Base-by-base conservation (phyloP, 2,888 invertebrate species). In the Eremobia ochroleuca region DNA sequence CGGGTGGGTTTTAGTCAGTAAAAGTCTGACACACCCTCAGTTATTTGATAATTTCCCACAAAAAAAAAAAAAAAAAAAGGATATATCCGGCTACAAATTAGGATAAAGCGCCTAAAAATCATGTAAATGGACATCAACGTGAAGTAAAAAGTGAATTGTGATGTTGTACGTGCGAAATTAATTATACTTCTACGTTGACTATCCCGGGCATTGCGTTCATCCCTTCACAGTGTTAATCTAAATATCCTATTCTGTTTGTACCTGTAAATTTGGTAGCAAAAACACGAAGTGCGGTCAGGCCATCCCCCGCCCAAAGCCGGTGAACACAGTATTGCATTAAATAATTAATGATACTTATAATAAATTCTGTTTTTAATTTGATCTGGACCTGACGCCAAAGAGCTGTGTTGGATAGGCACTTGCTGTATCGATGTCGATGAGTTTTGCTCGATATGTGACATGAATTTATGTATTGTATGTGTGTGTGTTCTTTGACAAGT, bases 291-390 rank as follows among this genome's bases (percentile, higher is more conserved):
- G 95, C 91, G 96, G 95, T 95, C 93, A 92, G 87, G 88, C 90
- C 88, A 81, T 79, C 87, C 90, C 89, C 90, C 89, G 76, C 78
- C 87, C 89, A 86, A 66, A 73, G 78, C 80, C 87, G 81, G 84
- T 84, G 87, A 88, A 81, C 89, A 89, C 77, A 78, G 93, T 91
- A 94, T 94, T 95, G 92, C 93, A 91, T 94, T 96, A 91, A 95
- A 96, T 96, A 94, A 95, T 96, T 95, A 94, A 96, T 93, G 92
- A 92, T 92, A 92, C 93, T 94, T 94, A 95, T 96, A 94, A 96
- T 94, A 94, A 94, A 96, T 96, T 96, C 96, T 90, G 95, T 96
- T 96, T 96, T 96, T 95, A 96, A 96, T 96, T 95, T 94, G 92
- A 94, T 94, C 92, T 91, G 90, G 87, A 90, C 88, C 90, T 91